phyloP scores from a whole-genome alignment of 1,140 invertebrate species.

The Trinorchestia longiramus region DNA sequence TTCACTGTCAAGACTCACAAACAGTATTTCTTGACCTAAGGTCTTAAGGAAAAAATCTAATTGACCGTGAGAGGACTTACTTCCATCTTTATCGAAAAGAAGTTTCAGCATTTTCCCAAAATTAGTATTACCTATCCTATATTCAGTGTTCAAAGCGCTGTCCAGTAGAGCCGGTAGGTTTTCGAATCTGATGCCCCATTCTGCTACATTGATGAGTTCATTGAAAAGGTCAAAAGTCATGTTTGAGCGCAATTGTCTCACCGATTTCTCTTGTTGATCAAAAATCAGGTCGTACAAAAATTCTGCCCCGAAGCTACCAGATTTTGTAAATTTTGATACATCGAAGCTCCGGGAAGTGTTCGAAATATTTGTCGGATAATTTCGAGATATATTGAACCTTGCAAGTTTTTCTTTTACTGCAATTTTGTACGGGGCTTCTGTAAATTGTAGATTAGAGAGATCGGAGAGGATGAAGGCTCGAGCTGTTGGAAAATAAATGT shows the following conservation, averaged over 20 bases:
- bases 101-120: background rate
- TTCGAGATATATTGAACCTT: background rate
- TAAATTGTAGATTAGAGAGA: background rate
- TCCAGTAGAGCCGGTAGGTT: background rate
- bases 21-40: slow-evolving; percentile 29
- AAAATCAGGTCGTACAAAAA: background rate
- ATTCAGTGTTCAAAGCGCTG: slow-evolving; percentile 12
- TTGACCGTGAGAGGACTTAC: background rate
- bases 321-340: slow-evolving; percentile 1
- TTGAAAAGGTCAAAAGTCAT: slow-evolving; percentile 18
- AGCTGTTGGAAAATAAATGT: background rate
- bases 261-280: background rate
- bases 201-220: background rate
- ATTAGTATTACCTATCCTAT: background rate
- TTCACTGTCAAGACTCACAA: background rate
- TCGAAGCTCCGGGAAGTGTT: slow-evolving; percentile 16
- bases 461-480: slow-evolving; percentile 33
- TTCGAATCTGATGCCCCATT: slow-evolving; percentile 24
- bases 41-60: background rate
- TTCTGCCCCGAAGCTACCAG: background rate
- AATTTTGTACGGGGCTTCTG: slow-evolving; percentile 5
- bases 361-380: background rate
- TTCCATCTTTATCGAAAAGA: background rate
- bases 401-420: background rate
- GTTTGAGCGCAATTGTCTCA: background rate